phyloP scores from a whole-genome alignment of 2,888 invertebrate species.

The Cordilura impudica region DNA sequence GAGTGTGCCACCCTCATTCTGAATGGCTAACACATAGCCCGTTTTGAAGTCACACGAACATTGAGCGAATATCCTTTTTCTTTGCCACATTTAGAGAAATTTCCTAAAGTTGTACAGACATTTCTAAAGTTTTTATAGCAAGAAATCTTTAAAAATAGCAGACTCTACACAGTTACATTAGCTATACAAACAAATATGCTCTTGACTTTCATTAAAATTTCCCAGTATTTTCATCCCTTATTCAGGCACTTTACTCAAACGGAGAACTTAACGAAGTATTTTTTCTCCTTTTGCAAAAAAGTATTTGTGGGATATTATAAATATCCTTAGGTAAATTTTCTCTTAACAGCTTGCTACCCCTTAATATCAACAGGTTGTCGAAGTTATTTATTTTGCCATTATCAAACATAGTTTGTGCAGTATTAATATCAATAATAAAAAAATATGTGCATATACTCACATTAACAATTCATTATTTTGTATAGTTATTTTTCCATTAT shows the following conservation, averaged over 20 bases:
- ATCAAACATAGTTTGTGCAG: neutral
- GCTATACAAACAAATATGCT: neutral
- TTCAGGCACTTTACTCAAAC: no score
- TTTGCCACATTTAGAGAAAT: no score
- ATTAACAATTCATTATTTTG: slow-evolving; percentile 18
- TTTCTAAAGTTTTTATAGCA: neutral
- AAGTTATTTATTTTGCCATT: neutral
- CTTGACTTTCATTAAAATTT: slow-evolving; percentile 12
- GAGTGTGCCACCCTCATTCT: slow-evolving; percentile 24
- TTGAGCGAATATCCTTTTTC: neutral
- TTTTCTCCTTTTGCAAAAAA: slow-evolving; percentile 6
- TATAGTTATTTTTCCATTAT: neutral
- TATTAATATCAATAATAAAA: neutral
- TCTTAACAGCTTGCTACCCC: slow-evolving; percentile 5
- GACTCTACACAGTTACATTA: neutral
- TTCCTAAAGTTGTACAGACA: neutral
- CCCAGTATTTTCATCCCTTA: slow-evolving; percentile 37
- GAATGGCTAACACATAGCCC: neutral
- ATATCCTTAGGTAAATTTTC: slow-evolving; percentile 27
- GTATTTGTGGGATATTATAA: neutral
- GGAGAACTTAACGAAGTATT: neutral
- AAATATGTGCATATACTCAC: neutral
- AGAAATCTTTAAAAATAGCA: neutral
- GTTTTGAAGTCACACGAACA: neutral
- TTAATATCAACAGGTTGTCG: slow-evolving; percentile 42